A percentile compares a stretch with the other conserved stretches of the same genome.
Evolutionary conservation across 2,113 vertebrate genomes (phyloP).

Genomic region (Albula goreensis): DNA sequence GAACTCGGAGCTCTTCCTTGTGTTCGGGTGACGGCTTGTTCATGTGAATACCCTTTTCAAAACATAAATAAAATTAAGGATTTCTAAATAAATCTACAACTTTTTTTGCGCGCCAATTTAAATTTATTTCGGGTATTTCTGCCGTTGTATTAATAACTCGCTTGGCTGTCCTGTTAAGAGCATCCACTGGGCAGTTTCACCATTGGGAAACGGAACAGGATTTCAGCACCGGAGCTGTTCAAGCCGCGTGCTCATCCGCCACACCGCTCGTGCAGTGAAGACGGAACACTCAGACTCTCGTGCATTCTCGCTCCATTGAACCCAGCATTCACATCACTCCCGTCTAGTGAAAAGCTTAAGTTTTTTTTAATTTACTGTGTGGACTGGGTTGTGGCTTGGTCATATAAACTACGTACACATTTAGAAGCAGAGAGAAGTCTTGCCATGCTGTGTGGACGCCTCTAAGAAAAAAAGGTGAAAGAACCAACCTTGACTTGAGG

Average conservation of each 20-base stretch:
- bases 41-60: background rate
- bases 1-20: background rate
- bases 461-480: constrained; percentile 48
- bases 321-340: background rate
- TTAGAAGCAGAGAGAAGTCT: constrained; percentile 48
- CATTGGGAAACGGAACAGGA: constrained; percentile 14
- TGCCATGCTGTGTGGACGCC: constrained; percentile 67
- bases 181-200: background rate
- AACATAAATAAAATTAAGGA: no score
- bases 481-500: constrained; percentile 50
- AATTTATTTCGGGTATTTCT: no score
- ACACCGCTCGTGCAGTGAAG: background rate
- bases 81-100: no score
- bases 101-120: no score
- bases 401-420: constrained; percentile 9
- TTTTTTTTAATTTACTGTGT: background rate
- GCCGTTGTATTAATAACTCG: background rate
- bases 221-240: constrained; percentile 76
- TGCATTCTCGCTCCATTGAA: background rate
- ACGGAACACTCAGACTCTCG: background rate
- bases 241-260: constrained; percentile 38
- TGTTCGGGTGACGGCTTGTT: background rate
- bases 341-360: background rate
- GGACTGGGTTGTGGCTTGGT: background rate
- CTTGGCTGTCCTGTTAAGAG: no score